These are phyloP conservation scores for Mandrillus leucophaeus DNA, from an alignment of 2,113 vertebrate genomes.

Conservation along the genomic window DNA sequence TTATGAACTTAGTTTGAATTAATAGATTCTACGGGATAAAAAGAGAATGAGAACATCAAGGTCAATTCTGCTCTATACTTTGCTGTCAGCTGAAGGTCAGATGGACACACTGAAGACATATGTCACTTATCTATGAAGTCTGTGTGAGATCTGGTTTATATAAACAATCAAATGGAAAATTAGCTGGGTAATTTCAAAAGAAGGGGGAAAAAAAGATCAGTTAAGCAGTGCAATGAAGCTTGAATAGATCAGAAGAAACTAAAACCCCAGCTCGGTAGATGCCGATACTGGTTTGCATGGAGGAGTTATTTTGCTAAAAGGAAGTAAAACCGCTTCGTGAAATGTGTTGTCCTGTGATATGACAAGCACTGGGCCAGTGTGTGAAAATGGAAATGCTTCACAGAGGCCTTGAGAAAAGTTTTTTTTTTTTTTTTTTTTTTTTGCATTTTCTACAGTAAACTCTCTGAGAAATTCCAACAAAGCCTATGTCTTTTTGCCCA, in stretches of 20 bases:
- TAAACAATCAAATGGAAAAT: slow-evolving; percentile 79
- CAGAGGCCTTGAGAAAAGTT: background rate
- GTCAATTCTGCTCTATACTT: background rate
- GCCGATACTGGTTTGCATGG: slow-evolving; percentile 67
- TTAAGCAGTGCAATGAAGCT: slow-evolving; percentile 65
- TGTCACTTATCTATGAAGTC: slow-evolving; percentile 51
- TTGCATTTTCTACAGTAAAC: slow-evolving; percentile 38
- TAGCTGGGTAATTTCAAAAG: slow-evolving; percentile 77
- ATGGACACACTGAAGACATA: background rate
- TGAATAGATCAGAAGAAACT: slow-evolving; percentile 68
- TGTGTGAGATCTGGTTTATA: slow-evolving; percentile 71
- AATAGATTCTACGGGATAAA: slow-evolving; percentile 2
- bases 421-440: background rate
- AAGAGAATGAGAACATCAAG: background rate
- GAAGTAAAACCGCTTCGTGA: slow-evolving; percentile 72
- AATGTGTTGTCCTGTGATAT: slow-evolving; percentile 75
- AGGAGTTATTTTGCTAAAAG: slow-evolving; percentile 76
- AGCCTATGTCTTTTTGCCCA: background rate
- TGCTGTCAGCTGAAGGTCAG: slow-evolving; percentile 14
- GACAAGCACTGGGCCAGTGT: slow-evolving; percentile 51
- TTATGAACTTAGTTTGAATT: slow-evolving; percentile 10
- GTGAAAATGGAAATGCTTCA: slow-evolving; percentile 70
- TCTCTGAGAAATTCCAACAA: slow-evolving; percentile 48
- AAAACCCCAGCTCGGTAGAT: slow-evolving; percentile 58
- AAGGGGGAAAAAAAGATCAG: slow-evolving; percentile 63